Evolutionary conservation across 53 echinoderm and acorn worm species (phyloP), one percentile per base, ranked within the genome.

Genomic region (Pentamera pediparva): DNA sequence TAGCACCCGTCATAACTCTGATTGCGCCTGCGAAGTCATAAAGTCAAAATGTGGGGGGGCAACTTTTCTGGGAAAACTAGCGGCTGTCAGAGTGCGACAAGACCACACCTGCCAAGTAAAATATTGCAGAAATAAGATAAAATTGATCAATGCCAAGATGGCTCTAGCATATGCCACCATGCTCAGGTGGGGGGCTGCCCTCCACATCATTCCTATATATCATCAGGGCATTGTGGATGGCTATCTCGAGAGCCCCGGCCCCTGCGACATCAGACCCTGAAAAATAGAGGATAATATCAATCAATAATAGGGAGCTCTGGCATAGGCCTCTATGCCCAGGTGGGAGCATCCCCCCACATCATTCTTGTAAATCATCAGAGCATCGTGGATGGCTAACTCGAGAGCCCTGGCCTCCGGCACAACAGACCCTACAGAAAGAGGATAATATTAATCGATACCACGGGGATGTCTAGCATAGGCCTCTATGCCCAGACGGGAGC

Each of bases 301-400:
- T n/a, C n/a, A n/a, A n/a, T n/a, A n/a, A 37, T 33, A 22, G 21
- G 56, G 48, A 61, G 92, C 92, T 75, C 88, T 85, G 17, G 98
- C 92, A 38, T 85, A 98, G 61, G 98, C 98, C 79, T 91, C 89
- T 37, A 98, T 86, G n/a, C 98, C 98, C 25, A 98, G 79, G 13
- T 89, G 63, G 48, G 91, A 88, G 25, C 98, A 88, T 9, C 98
- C 98, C 65, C 91, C 91, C 72, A 96, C 91, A 0, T 85, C 83
- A 35, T 85, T 86, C 81, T 96, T 96, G 91, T 72, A 90, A 37
- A 79, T 88, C 77, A 91, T 82, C 37, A 96, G 85, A 61, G 81
- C 78, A 51, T 81, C 57, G 60, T 88, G 81, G 77, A 96, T 91
- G 80, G 91, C 98, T 2, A 96, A 70, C 57, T 96, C 98, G 21